phyloP scores from a whole-genome alignment of 2,888 invertebrate genomes.

The Acrobasis consociella region DNA sequence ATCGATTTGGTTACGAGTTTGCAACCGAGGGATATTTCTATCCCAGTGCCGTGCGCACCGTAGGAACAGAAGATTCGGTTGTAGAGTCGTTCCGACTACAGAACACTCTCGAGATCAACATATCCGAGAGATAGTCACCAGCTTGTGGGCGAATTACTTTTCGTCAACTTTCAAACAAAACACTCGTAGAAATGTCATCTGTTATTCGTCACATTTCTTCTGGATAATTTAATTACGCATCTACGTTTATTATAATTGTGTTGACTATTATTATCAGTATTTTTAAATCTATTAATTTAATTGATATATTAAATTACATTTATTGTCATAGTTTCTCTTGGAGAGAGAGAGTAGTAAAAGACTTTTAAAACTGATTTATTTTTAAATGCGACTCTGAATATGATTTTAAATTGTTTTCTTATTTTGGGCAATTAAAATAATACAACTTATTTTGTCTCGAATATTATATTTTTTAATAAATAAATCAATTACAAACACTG shows the following conservation, averaged over 20 bases:
- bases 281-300: constrained; percentile 38
- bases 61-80: constrained; percentile 49
- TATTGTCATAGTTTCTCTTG: constrained; percentile 34
- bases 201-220: neutral
- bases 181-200: neutral
- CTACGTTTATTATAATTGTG: constrained; percentile 18
- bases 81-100: constrained; percentile 46
- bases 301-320: constrained; percentile 20
- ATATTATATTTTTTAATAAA: constrained; percentile 38
- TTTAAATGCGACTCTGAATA: constrained; percentile 20
- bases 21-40: constrained; percentile 53
- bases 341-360: constrained; percentile 51
- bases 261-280: constrained; percentile 46
- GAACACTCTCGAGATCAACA: neutral
- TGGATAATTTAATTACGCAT: neutral
- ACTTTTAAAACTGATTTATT: constrained; percentile 44
- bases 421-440: constrained; percentile 32
- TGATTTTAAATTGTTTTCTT: constrained; percentile 26
- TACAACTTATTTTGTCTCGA: constrained; percentile 44
- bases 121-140: constrained; percentile 19
- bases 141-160: neutral
- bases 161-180: neutral
- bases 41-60: constrained; percentile 35
- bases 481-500: constrained; percentile 24
- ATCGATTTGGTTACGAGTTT: constrained; percentile 66